Evolutionary conservation across 2,113 vertebrate species (phyloP).

Genomic region (Triplophysa rosa): DNA sequence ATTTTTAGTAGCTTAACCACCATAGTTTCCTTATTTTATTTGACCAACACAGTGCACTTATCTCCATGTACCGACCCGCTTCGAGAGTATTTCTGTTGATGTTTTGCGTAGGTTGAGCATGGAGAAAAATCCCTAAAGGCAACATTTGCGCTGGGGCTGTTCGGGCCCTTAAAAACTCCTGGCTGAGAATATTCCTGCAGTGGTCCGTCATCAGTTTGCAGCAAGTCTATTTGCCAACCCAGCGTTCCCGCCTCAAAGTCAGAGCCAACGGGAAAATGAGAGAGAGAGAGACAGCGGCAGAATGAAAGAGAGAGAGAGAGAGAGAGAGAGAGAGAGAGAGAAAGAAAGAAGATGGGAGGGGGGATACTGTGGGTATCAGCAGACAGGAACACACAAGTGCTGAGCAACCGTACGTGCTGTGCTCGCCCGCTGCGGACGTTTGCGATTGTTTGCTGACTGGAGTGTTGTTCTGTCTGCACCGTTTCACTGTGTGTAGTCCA

Average conservation of each 20-base stretch:
- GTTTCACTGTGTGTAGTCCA: slow-evolving; percentile 8
- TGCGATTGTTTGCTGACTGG: slow-evolving; percentile 46
- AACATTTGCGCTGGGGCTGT: neutral
- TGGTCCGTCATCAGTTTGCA: slow-evolving; percentile 74
- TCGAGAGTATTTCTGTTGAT: neutral
- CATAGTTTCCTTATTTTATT: neutral
- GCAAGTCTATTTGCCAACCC: slow-evolving; percentile 74
- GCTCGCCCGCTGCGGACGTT: slow-evolving; percentile 43
- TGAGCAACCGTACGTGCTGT: slow-evolving; percentile 47
- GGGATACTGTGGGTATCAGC: slow-evolving; percentile 36
- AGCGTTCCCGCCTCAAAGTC: slow-evolving; percentile 73
- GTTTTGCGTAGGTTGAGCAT: neutral
- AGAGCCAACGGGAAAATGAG: slow-evolving; percentile 61
- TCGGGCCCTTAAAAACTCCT: slow-evolving; percentile 29
- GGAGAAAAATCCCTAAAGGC: neutral
- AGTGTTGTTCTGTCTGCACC: slow-evolving; percentile 23
- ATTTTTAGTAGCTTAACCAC: neutral
- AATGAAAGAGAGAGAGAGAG: slow-evolving; percentile 32
- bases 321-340: slow-evolving; percentile 64
- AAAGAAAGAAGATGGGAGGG: slow-evolving; percentile 63
- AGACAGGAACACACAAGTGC: slow-evolving; percentile 56
- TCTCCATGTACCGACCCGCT: neutral
- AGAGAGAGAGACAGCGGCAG: neutral
- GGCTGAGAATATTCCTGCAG: slow-evolving; percentile 58
- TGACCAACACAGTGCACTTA: neutral